Percentiles rank a stretch among this genome's conserved stretches.
Conservation (phyloP, 2,113 vertebrate genomes). For the Sinocyclocheilus anshuiensis region DNA sequence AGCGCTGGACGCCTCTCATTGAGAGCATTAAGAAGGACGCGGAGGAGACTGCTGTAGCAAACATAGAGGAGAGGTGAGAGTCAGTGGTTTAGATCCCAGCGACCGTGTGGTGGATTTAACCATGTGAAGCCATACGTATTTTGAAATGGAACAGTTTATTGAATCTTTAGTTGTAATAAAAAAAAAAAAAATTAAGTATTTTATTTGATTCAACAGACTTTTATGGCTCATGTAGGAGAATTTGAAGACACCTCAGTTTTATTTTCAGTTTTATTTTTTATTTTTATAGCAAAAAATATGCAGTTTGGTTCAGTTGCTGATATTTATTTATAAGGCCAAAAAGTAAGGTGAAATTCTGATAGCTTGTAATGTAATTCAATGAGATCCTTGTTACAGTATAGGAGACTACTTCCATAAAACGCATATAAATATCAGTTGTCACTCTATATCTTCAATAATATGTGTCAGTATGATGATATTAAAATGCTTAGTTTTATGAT, state of each 20-base stretch:
- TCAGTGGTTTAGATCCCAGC: not conserved
- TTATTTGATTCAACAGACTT: not conserved
- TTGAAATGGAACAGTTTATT: not conserved
- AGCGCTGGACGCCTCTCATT: slow-evolving; percentile 43
- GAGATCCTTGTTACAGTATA: not conserved
- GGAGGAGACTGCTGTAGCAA: slow-evolving; percentile 50
- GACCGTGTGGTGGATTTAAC: not conserved
- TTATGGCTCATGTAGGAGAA: not conserved
- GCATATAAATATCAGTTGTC: not conserved
- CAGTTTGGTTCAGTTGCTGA: not conserved
- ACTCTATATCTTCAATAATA: not conserved
- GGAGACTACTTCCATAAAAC: not conserved
- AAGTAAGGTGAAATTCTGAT: not conserved
- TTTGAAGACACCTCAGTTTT: not conserved
- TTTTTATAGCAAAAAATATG: too few relatives aligned
- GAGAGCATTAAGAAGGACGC: slow-evolving; percentile 62
- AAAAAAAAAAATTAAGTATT: not conserved
- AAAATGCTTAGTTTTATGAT: too few relatives aligned
- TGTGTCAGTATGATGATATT: not conserved
- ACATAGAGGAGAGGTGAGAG: slow-evolving; percentile 68
- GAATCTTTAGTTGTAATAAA: not conserved
- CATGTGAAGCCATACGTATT: not conserved
- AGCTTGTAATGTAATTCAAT: not conserved
- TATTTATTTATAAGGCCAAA: too few relatives aligned
- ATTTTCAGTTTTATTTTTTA: too few relatives aligned